Evolutionary conservation across 2,888 invertebrate genomes (phyloP), one percentile per base, ranked within the genome.

Genomic region (Harpagoxenus sublaevis): DNA sequence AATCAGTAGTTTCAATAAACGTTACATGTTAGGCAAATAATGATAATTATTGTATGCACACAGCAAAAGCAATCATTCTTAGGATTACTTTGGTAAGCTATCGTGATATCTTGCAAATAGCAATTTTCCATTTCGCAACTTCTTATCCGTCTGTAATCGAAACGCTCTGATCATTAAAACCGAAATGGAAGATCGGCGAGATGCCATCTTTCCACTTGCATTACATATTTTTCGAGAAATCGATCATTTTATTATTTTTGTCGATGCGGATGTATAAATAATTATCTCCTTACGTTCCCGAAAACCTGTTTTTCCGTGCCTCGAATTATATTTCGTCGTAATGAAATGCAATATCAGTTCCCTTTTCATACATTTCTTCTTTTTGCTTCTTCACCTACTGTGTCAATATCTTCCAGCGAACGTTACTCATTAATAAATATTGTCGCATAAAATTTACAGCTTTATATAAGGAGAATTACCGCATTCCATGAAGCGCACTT

Each of bases 281-380:
- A 62, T 23, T 65, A 35, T 63, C n/a, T 35, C 10, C 60, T 74
- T 45, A 51, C 4, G 15, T 39, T 28, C 10, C 15, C 23, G 3
- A 39, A 39, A 77, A 53, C 39, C 10, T 51, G 39, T 65, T 53
- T 77, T 66, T 53, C 63, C 18, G 23, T 23, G 12, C 0, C 5
- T 31, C 23, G n/a, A 53, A 77, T 77, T 53, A 66, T n/a, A 77
- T 77, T 66, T 77, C 39, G 3, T 51, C 18, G 18, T 8, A 10
- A 51, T 12, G 53, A 1, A 65, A 65, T 55, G 39, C 23, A 55
- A 53, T 42, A 42, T n/a, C 23, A 53, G 2, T 66, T 75, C n/a
- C 28, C 9, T 45, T 35, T 51, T 35, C 10, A 15, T 9, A 55
- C 15, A 31, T 62, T 45, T 51, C 15, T 75, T 51, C 1, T 39